A percentile compares a stretch with the other conserved stretches of the same genome.
These are phyloP conservation scores for Nipponia nippon DNA, from an alignment of 2,113 vertebrate species.

Conservation along the genomic window DNA sequence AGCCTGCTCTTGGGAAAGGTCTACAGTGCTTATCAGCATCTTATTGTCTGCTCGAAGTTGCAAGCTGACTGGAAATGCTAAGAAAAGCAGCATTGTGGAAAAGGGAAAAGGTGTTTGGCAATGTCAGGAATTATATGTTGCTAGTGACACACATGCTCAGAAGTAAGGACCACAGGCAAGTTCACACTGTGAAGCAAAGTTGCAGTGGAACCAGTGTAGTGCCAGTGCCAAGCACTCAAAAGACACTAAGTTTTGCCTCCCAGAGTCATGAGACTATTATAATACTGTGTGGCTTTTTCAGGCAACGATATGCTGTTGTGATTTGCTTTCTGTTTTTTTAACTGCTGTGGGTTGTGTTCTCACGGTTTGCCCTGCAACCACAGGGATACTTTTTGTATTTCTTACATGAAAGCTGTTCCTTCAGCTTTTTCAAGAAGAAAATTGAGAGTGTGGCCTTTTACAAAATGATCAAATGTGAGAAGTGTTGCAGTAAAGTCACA, in stretches of 20 bases:
- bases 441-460: not conserved
- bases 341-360: constrained; percentile 29
- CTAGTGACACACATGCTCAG: not conserved
- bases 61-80: not conserved
- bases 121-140: not conserved
- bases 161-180: not conserved
- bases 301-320: not conserved
- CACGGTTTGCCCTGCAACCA: constrained; percentile 13
- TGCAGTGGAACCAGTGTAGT: not conserved
- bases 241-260: not conserved
- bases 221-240: not conserved
- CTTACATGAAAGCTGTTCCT: constrained; percentile 5
- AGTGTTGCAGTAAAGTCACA: constrained; percentile 13
- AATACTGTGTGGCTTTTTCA: not conserved
- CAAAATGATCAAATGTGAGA: not conserved
- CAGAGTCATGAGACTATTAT: not conserved
- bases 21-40: not conserved
- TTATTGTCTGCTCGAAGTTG: constrained; percentile 16
- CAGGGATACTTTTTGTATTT: not conserved
- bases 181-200: not conserved
- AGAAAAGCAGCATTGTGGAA: not conserved
- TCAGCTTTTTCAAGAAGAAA: not conserved
- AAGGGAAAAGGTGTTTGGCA: not conserved
- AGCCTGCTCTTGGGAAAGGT: constrained; percentile 34
- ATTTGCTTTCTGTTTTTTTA: constrained; percentile 18